Conservation (phyloP, 2,113 vertebrate genomes). For the Egretta garzetta region DNA sequence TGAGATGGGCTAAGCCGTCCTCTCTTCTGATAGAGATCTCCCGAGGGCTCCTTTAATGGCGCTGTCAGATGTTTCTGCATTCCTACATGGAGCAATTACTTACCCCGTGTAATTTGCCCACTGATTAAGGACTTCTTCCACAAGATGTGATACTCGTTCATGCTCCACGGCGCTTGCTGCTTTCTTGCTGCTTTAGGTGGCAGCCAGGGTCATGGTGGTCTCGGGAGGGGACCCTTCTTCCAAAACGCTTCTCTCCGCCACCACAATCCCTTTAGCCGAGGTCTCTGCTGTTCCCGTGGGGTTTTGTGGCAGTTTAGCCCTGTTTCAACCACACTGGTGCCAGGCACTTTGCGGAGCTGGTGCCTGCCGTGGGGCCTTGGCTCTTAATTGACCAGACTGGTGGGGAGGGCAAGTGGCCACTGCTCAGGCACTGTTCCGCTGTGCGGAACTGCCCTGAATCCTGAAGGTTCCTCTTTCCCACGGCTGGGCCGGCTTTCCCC, state of each 20-base stretch:
- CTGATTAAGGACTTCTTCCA: not conserved
- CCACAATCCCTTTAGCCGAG: not conserved
- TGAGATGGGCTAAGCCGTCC: not conserved
- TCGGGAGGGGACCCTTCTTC: not conserved
- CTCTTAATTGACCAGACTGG: not conserved
- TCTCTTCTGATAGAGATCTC: not conserved
- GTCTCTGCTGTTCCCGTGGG: not conserved
- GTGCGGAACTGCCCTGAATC: fast-evolving
- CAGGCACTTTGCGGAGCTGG: fast-evolving
- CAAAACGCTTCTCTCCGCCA: not conserved
- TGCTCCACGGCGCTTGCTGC: fast-evolving
- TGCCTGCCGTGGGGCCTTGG: not conserved
- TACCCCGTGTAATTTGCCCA: not conserved
- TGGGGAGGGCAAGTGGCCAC: not conserved
- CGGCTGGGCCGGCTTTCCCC: not conserved
- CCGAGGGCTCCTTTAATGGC: not conserved
- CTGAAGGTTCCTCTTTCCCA: not conserved
- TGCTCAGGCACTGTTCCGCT: no score
- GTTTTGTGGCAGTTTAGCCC: not conserved
- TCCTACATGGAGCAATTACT: not conserved
- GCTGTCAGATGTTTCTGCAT: not conserved
- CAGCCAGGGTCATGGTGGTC: not conserved
- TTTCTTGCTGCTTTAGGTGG: not conserved
- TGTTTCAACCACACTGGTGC: not conserved
- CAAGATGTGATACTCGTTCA: not conserved